Evolutionary conservation across 2,797 vertebrate species (phyloP).

Genomic region (Chrosomus eos): DNA sequence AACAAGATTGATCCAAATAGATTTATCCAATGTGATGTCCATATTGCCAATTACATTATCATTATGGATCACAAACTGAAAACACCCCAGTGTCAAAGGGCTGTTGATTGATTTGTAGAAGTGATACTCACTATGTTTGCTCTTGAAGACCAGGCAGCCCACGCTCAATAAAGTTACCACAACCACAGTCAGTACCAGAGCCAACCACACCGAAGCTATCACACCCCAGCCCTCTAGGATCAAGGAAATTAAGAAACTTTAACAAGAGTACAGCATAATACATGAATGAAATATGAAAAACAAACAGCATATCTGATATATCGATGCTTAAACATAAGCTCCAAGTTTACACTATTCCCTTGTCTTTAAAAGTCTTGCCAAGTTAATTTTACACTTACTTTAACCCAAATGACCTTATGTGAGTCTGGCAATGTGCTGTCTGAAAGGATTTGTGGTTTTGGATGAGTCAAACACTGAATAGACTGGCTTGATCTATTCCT

Average conservation of each 20-base stretch:
- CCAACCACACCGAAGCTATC: conserved; percentile 79
- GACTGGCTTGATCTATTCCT: conserved; percentile 41
- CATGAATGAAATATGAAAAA: neutral
- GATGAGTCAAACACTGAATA: conserved; percentile 24
- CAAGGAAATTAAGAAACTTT: neutral
- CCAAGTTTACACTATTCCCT: neutral
- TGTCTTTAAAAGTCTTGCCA: neutral
- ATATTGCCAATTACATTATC: neutral
- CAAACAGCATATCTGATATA: neutral
- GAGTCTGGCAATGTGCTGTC: neutral
- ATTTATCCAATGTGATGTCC: neutral
- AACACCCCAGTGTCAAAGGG: neutral
- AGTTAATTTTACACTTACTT: neutral
- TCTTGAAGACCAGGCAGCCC: conserved; percentile 66
- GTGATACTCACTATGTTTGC: conserved; percentile 64
- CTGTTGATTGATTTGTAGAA: neutral
- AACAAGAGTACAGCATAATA: neutral
- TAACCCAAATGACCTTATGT: neutral
- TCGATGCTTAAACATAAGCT: neutral
- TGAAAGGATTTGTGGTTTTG: conserved; percentile 39
- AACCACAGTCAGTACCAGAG: conserved; percentile 77
- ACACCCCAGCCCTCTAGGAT: conserved; percentile 73
- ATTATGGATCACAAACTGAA: neutral
- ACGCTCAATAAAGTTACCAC: conserved; percentile 59
- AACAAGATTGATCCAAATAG: neutral